Percentiles rank a stretch among this genome's conserved stretches.
Conservation (phyloP, 2,888 invertebrate species). For the Spicauda simplicius region DNA sequence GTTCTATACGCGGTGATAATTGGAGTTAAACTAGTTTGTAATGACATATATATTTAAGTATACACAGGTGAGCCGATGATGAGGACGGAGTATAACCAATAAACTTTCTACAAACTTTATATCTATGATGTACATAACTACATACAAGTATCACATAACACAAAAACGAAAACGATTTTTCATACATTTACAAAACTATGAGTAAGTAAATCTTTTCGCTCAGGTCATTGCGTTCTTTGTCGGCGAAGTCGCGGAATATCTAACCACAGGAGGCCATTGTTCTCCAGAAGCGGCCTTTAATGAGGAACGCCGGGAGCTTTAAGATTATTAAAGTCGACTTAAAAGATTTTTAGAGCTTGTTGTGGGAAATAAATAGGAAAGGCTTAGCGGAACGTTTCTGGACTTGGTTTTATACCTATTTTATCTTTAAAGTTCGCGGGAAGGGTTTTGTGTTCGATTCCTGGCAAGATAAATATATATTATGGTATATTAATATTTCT, state of each 20-base stretch:
- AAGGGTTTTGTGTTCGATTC: no score
- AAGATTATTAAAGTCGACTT: conserved; percentile 27
- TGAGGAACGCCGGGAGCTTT: conserved; percentile 23
- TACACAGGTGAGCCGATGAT: no score
- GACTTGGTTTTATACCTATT: not conserved
- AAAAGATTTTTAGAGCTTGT: conserved; percentile 23
- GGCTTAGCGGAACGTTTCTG: conserved; percentile 6
- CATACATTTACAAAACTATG: not conserved
- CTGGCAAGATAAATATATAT: no score
- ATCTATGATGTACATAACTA: no score
- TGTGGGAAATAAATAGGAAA: conserved; percentile 20
- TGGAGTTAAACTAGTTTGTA: no score
- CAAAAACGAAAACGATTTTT: no score
- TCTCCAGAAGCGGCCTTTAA: conserved; percentile 20
- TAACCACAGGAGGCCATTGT: conserved; percentile 22
- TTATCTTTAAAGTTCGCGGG: not conserved
- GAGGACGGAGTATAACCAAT: no score
- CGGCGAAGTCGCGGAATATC: conserved; percentile 10
- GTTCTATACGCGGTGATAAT: no score
- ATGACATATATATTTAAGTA: no score
- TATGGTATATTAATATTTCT: no score
- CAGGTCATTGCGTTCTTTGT: conserved; percentile 27
- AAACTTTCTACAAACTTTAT: no score
- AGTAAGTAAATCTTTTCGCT: conserved; percentile 14
- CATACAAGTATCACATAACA: no score